These are phyloP conservation scores for Plecturocebus donacophilus DNA, from an alignment of 2,113 vertebrate genomes.

Conservation along the genomic window DNA sequence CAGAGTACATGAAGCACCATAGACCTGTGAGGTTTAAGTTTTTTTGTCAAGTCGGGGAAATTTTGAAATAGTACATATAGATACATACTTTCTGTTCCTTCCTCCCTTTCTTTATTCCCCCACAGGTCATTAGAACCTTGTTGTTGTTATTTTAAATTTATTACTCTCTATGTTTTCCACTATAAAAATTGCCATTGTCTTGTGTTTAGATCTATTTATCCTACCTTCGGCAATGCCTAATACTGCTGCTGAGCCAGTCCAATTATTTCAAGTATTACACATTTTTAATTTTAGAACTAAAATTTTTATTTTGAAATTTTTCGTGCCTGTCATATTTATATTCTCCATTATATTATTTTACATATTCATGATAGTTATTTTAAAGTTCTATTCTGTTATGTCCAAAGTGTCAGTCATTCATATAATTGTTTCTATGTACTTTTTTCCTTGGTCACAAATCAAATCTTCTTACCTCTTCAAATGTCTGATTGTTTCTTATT, in stretches of 20 bases:
- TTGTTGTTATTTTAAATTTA: neutral
- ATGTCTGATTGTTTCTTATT: neutral
- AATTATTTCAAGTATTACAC: neutral
- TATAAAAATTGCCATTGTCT: neutral
- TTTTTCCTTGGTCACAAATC: neutral
- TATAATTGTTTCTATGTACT: neutral
- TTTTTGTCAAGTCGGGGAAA: neutral
- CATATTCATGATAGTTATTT: neutral
- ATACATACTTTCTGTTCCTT: neutral
- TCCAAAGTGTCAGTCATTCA: neutral
- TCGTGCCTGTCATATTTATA: neutral
- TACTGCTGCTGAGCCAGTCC: neutral
- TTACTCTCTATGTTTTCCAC: neutral
- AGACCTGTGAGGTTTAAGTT: neutral
- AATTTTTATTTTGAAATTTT: neutral
- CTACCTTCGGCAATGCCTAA: neutral
- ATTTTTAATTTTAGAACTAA: neutral
- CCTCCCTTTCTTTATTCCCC: neutral
- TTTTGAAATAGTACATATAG: neutral
- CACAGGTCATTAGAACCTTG: neutral
- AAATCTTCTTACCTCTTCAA: neutral
- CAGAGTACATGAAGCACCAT: neutral
- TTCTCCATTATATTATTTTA: neutral
- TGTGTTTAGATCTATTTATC: neutral
- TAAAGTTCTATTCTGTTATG: neutral